Percentiles rank a stretch among this genome's conserved stretches.
These are phyloP conservation scores for Girardinichthys multiradiatus DNA, from an alignment of 2,113 vertebrate genomes.

Conservation along the genomic window DNA sequence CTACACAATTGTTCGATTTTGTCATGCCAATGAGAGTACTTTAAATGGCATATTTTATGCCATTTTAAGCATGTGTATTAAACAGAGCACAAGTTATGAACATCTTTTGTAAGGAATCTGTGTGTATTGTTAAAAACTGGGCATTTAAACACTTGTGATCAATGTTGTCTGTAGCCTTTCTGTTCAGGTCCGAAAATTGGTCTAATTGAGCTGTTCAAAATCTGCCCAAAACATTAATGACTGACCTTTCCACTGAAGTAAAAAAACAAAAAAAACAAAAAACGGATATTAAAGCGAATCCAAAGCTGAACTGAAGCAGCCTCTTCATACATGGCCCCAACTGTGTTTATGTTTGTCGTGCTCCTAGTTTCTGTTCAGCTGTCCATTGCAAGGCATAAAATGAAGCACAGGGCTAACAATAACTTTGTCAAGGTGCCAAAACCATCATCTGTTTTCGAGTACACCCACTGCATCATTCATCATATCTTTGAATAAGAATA, in stretches of 20 bases:
- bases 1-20: background rate
- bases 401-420: slow-evolving; percentile 62
- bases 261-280: slow-evolving; percentile 1
- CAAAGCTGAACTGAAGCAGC: slow-evolving; percentile 13
- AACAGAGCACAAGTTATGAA: slow-evolving; percentile 3
- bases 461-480: slow-evolving; percentile 4
- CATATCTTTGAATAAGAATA: slow-evolving; percentile 18
- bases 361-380: slow-evolving; percentile 33
- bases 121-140: background rate
- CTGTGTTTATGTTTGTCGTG: slow-evolving; percentile 21
- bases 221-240: slow-evolving; percentile 2
- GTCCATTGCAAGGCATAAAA: slow-evolving; percentile 39
- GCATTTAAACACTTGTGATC: background rate
- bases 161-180: background rate
- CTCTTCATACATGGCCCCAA: slow-evolving; percentile 21
- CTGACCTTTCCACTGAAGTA: background rate
- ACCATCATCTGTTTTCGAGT: slow-evolving; percentile 17
- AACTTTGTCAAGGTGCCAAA: slow-evolving; percentile 20
- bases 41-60: background rate
- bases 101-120: background rate
- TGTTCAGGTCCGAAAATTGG: slow-evolving; percentile 3
- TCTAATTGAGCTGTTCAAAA: slow-evolving; percentile 26
- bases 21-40: too few relatives aligned
- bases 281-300: background rate
- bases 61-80: too few relatives aligned